Percentiles rank a stretch among this genome's conserved stretches.
These are phyloP conservation scores for Prunella fulvescens DNA, from an alignment of 2,113 vertebrate species.

Conservation along the genomic window DNA sequence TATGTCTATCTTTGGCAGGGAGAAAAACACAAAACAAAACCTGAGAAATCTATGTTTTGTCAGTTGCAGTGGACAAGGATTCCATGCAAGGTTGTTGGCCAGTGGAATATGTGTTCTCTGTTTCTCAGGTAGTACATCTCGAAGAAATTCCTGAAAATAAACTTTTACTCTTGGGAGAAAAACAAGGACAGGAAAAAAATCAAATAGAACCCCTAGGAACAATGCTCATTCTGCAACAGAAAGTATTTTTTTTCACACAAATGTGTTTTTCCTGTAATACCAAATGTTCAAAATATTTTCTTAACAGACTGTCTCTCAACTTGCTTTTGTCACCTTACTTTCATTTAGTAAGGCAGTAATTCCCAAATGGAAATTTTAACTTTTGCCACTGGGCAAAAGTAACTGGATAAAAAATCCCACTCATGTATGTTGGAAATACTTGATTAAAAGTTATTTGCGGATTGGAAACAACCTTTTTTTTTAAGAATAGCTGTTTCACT, in stretches of 20 bases:
- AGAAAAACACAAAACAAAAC: background rate
- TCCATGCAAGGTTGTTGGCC: background rate
- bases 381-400: background rate
- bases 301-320: background rate
- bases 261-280: background rate
- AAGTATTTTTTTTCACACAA: background rate
- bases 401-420: background rate
- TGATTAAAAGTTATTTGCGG: background rate
- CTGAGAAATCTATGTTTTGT: background rate
- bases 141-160: background rate
- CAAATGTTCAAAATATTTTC: conserved; percentile 41
- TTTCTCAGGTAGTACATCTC: background rate
- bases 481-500: background rate
- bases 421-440: background rate
- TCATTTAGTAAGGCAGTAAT: background rate
- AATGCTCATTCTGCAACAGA: background rate
- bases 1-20: background rate
- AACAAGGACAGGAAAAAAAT: background rate
- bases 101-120: background rate
- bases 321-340: background rate
- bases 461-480: background rate
- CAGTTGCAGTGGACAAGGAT: background rate
- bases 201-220: background rate
- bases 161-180: background rate
- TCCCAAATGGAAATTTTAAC: background rate